phyloP scores from a whole-genome alignment of 2,888 invertebrate species.

The Ischnus inquisitorius region DNA sequence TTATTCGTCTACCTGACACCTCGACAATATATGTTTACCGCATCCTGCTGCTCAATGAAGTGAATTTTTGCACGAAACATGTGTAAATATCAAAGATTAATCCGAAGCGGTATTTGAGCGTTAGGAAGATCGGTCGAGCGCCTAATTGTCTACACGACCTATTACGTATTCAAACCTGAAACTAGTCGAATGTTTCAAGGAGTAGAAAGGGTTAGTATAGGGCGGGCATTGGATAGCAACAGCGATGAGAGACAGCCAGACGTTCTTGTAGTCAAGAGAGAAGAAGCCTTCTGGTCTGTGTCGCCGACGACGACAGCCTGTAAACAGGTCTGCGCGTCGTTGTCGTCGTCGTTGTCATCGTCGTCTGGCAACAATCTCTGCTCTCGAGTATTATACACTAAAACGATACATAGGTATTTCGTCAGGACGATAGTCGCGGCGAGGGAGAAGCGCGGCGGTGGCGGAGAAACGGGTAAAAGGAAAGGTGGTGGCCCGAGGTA shows the following conservation, averaged over 20 bases:
- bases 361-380: constrained; percentile 68
- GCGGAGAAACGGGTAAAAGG: background rate
- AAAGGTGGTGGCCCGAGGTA: constrained; percentile 66
- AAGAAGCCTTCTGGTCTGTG: constrained; percentile 65
- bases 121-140: constrained; percentile 70
- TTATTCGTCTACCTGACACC: too few species aligned
- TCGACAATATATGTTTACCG: too few species aligned
- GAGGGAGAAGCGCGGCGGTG: constrained; percentile 34
- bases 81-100: constrained; percentile 56
- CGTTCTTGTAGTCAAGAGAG: constrained; percentile 26
- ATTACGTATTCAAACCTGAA: constrained; percentile 80
- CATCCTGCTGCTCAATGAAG: background rate
- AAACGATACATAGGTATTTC: constrained; percentile 14
- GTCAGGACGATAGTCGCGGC: constrained; percentile 49
- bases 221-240: constrained; percentile 54
- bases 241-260: constrained; percentile 68
- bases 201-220: constrained; percentile 55
- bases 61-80: background rate
- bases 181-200: constrained; percentile 74
- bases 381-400: constrained; percentile 53
- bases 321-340: constrained; percentile 76
- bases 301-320: constrained; percentile 75
- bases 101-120: constrained; percentile 53
- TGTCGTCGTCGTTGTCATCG: constrained; percentile 69
- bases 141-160: constrained; percentile 77